Base-by-base conservation (phyloP, 2,797 vertebrate genomes). In the Pampus argenteus region DNA sequence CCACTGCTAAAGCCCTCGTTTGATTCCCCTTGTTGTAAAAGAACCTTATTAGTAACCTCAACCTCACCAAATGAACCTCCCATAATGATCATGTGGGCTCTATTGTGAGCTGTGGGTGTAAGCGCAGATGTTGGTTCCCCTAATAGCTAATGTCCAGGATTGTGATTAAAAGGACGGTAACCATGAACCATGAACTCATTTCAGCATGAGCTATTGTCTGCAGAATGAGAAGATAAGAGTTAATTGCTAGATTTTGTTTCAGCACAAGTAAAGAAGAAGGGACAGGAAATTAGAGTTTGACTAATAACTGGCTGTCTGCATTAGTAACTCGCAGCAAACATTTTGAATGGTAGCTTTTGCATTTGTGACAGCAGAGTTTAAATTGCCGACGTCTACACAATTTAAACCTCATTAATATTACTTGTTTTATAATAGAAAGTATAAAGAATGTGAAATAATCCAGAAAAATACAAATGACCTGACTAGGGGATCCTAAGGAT, bases 221-320 rank as follows among this genome's bases (percentile, higher is more conserved):
- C 74, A 66, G 55, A 77, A 68, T 42, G 66, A 82, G 64, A 67
- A 57, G 89, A 92, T 87, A 90, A 89, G 86, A 50, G 71, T 84
- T 91, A 91, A 91, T 89, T 75, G 86, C 75, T 34, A 64, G 84
- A 66, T 89, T 90, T 87, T 81, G 84, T 91, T 86, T 84, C 80
- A 66, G 79, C 36, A 38, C 28, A 49, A 76, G 74, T 82, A 63
- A 83, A 71, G 48, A 47, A 60, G 50, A 67, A 51, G 47, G 22
- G 57, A 26, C 57, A 73, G 81, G 77, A 87, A 88, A 87, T 85
- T 71, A 82, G 61, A 71, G 34, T 74, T 63, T 2, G 45, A 66
- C 36, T 90, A 77, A 89, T 85, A 76, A 77, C 51, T 74, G 73
- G 20, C 67, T 77, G 59, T 69, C 69, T 78, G 66, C 51, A 59